These are phyloP conservation scores for Dynastes maya DNA, from an alignment of 2,888 invertebrate genomes.

Conservation along the genomic window DNA sequence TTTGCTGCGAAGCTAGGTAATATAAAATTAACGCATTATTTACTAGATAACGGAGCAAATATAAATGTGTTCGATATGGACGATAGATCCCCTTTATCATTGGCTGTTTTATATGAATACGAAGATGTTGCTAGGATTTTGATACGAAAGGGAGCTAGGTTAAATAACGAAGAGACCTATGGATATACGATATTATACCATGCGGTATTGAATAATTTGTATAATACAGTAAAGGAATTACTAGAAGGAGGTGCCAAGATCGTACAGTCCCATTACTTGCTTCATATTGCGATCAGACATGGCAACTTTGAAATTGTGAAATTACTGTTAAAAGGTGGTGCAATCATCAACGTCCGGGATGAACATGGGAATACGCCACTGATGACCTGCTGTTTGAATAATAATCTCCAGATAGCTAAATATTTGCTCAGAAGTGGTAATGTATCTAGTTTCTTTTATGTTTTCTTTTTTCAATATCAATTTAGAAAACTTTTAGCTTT, in stretches of 20 bases:
- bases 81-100: constrained; percentile 71
- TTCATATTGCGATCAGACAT: constrained; percentile 80
- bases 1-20: constrained; percentile 64
- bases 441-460: constrained; percentile 39
- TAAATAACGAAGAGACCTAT: constrained; percentile 81
- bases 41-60: constrained; percentile 66
- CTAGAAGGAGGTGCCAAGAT: constrained; percentile 79
- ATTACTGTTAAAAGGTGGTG: constrained; percentile 74
- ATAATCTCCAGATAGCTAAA: constrained; percentile 70
- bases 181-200: constrained; percentile 81
- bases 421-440: constrained; percentile 75
- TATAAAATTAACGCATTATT: constrained; percentile 60
- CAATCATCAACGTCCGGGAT: constrained; percentile 77
- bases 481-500: no score
- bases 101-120: constrained; percentile 69
- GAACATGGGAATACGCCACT: constrained; percentile 81
- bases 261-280: constrained; percentile 79
- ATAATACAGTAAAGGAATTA: constrained; percentile 75
- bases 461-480: constrained; percentile 20
- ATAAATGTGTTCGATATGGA: constrained; percentile 68
- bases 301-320: constrained; percentile 75
- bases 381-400: constrained; percentile 72
- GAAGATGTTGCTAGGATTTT: constrained; percentile 70
- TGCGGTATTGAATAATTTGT: constrained; percentile 79
- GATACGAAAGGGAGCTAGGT: constrained; percentile 75